Base-by-base conservation (phyloP, 2,113 vertebrate genomes). In the Origma solitaria region DNA sequence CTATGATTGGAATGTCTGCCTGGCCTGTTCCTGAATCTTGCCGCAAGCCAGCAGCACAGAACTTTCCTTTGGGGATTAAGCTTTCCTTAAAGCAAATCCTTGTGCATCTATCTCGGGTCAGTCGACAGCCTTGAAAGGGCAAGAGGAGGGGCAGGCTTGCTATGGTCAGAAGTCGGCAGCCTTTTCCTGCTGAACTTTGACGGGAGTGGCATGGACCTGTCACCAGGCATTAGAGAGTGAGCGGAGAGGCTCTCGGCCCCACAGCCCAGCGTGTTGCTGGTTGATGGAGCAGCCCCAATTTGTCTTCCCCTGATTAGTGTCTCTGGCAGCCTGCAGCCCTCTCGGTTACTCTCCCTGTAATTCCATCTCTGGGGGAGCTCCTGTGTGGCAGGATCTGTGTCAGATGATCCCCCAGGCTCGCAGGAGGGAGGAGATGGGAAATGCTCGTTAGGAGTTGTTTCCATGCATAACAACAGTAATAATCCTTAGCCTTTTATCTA, bases 401-500 rank as follows among this genome's bases (percentile, higher is more conserved):
- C 71, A 96, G 84, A 94, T 79, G 86, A 86, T 93, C 90, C 90
- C 84, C 50, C 65, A 62, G 96, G 94, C 89, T 94, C 4, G 0
- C 2, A 62, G 42, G 78, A 86, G 89, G 83, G 90, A 69, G 86
- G 88, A 95, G 75, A 90, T 94, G 87, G 91, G 77, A 90, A 94
- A 70, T 73, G 37, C 54, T 95, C 5, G 3, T 84, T 92, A 82
- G 88, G 88, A 93, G 72, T 86, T 84, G 77, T 95, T 97, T 92
- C 91, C 85, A 92, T 94, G 96, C 86, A 94, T 90, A 93, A 96
- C 80, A 94, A 92, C 84, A 92, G 68, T 51, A 85, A 92, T 91
- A 96, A 95, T 95, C 88, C 90, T 81, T 60, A 90, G 96, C 76
- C 88, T 77, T 97, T 95, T 97, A 94, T 95, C 95, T 91, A 81